Base-by-base conservation (phyloP, 2,113 vertebrate species). In the Nesoenas mayeri region DNA sequence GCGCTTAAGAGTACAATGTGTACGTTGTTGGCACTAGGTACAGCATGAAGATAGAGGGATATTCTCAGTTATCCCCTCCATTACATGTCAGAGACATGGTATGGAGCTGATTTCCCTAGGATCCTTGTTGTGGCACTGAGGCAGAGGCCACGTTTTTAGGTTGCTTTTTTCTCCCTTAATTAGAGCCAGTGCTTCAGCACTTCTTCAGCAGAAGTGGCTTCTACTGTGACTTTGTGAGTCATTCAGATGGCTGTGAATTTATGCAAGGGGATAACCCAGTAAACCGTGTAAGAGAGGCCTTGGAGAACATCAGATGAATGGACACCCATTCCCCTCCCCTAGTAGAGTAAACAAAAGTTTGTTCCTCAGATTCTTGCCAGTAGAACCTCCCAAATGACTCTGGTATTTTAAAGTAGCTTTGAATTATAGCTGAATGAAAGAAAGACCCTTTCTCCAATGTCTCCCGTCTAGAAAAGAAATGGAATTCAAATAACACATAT, bases 1-100 rank as follows among this genome's bases (percentile, higher is more conserved):
- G 95, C 10, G 90, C 97, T 97, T 97, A 96, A 88, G 95, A 98
- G 97, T 95, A 97, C 97, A 98, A 91, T 96, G 93, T 94, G 96
- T 95, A 79, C 19, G 79, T 97, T 97, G 97, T 97, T 97, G 97
- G 96, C 96, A 89, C 89, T 70, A 88, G 94, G 94, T 83, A 24
- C 87, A 89, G 94, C 70, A 79, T 89, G 96, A 91, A 96, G 96
- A 92, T 80, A 80, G 97, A 94, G 94, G 94, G 83, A 91, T 96
- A 57, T 70, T 89, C 93, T 73, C 86, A 77, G 94, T 82, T 87
- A 65, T 85, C 58, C 61, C 73, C 84, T 89, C 74, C 34, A 56
- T 93, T 72, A 58, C 70, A 15, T 93, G 96, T 91, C 94, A 95
- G 88, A 77, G 84, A 48, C 82, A 72, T 2, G 18, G 51, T 17